Evolutionary conservation across 92 coral and sea anemone genomes (phyloP).

Genomic region (Epizoanthus rinbou): DNA sequence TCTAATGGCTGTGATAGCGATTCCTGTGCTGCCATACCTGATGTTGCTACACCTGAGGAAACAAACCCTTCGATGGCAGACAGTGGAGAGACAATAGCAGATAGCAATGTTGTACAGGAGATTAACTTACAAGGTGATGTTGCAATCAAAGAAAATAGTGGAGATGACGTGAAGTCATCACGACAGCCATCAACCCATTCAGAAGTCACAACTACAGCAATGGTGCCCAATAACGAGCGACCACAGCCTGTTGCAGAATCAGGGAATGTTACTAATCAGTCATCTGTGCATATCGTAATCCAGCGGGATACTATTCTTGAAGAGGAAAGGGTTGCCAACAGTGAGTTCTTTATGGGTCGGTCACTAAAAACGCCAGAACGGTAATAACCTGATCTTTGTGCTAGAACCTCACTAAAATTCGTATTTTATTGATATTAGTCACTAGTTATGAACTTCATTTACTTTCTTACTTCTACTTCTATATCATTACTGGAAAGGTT

Average conservation of each 20-base stretch:
- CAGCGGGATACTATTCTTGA: conserved; percentile 63
- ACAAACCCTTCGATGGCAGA: neutral
- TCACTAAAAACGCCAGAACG: conserved; percentile 82
- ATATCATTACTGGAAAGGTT: too few species aligned
- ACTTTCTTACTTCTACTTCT: too few species aligned
- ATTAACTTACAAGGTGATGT: neutral
- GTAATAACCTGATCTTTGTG: neutral
- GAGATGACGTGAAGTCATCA: neutral
- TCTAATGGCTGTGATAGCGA: neutral
- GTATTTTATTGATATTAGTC: too few species aligned
- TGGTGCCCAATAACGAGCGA: conserved; percentile 12
- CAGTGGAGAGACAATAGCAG: neutral
- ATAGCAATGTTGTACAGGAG: neutral
- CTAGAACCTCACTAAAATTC: too few species aligned
- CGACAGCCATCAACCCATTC: neutral
- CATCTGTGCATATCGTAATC: conserved; percentile 33
- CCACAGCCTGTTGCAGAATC: conserved; percentile 12
- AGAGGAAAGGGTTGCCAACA: conserved; percentile 58
- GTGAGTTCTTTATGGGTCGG: conserved; percentile 85
- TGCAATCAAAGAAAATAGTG: neutral
- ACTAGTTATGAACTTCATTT: too few species aligned
- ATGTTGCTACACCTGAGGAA: neutral
- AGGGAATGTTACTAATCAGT: neutral
- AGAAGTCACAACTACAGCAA: conserved; percentile 2
- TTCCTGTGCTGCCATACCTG: neutral